Percentiles rank a stretch among this genome's conserved stretches.
These are phyloP conservation scores for Enteromius afrohamiltoni DNA, from an alignment of 2,797 vertebrate species.

Conservation along the genomic window DNA sequence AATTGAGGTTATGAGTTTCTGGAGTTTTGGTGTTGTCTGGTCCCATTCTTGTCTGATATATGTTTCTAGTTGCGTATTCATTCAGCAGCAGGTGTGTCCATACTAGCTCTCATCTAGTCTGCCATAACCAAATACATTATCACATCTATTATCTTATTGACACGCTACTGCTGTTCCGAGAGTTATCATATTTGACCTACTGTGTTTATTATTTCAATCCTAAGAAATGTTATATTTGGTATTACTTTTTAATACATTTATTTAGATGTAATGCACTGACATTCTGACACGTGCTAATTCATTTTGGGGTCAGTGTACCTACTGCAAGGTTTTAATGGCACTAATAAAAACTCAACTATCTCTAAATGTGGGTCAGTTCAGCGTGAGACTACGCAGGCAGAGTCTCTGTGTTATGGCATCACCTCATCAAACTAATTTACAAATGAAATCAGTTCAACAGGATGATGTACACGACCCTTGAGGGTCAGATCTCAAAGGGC, in stretches of 20 bases:
- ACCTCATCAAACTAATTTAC: slow-evolving; percentile 2
- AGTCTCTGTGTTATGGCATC: neutral
- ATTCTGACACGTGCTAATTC: neutral
- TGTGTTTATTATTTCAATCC: neutral
- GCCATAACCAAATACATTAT: no score
- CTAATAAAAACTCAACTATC: slow-evolving; percentile 5
- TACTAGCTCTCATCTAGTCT: no score
- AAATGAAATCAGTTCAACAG: slow-evolving; percentile 1
- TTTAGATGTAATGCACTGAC: slow-evolving; percentile 1
- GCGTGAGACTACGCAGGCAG: neutral
- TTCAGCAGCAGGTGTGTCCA: no score
- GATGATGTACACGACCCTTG: slow-evolving; percentile 20
- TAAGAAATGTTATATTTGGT: neutral
- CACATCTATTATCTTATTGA: no score
- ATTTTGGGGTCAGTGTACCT: neutral
- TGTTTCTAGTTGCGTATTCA: no score
- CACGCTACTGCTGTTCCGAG: no score
- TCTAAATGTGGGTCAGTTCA: slow-evolving; percentile 26
- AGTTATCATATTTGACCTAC: no score
- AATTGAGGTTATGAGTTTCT: no score
- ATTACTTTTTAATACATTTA: neutral
- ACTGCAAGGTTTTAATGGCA: neutral
- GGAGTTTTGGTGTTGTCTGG: no score
- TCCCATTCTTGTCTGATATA: no score
- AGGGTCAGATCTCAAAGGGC: slow-evolving; percentile 33